Conservation (phyloP, 2,797 vertebrate species). For the Salmo trutta region DNA sequence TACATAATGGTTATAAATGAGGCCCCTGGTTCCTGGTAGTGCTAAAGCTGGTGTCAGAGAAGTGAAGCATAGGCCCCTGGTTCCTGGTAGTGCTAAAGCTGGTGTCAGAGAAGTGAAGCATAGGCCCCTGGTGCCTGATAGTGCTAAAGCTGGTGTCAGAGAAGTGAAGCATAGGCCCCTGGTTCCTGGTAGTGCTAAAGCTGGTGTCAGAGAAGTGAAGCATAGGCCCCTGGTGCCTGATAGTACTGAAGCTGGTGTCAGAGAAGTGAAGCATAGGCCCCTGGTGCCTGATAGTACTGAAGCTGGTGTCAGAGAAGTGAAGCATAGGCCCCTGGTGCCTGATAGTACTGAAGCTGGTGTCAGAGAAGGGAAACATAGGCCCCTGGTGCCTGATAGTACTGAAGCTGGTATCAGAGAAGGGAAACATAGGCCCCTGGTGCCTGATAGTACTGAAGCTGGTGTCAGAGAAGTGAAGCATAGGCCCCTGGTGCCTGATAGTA, state of each 20-base stretch:
- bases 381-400: conserved; percentile 60
- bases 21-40: no score
- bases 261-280: no score
- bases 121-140: conserved; percentile 56
- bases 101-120: background rate
- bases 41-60: no score
- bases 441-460: no score
- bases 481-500: conserved; percentile 58
- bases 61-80: conserved; percentile 26
- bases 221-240: conserved; percentile 56
- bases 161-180: no score
- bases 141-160: conserved; percentile 27
- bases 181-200: no score
- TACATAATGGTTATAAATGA: no score
- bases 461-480: background rate
- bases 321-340: background rate
- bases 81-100: conserved; percentile 57
- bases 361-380: background rate
- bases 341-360: no score
- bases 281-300: no score
- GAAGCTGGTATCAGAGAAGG: background rate
- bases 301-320: background rate
- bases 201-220: background rate
- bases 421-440: no score
- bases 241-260: conserved; percentile 30